These are phyloP conservation scores for Atethmia centrago DNA, from an alignment of 2,888 invertebrate genomes.

Conservation along the genomic window DNA sequence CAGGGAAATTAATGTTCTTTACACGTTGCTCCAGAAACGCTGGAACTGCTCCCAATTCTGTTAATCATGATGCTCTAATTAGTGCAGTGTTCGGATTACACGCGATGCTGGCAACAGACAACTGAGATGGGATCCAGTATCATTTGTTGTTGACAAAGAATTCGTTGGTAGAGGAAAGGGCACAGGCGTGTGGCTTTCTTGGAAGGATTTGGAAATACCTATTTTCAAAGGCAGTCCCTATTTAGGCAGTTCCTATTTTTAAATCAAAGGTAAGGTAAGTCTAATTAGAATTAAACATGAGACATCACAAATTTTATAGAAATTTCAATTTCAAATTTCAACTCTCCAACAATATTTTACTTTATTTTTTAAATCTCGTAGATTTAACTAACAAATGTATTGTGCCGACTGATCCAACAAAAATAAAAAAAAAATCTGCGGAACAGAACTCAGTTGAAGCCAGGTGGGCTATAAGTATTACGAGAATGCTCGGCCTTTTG, in stretches of 20 bases:
- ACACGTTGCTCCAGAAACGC: slow-evolving; percentile 53
- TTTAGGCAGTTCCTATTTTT: no score
- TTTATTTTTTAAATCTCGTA: no score
- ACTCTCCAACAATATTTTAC: not conserved
- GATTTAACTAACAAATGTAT: not conserved
- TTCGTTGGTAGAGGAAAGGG: slow-evolving; percentile 5
- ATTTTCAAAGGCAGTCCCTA: no score
- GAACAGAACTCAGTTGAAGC: slow-evolving; percentile 32
- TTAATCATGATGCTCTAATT: slow-evolving; percentile 67
- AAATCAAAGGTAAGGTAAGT: no score
- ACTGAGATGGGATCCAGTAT: slow-evolving; percentile 37
- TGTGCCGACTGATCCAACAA: slow-evolving; percentile 17
- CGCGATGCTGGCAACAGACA: slow-evolving; percentile 32
- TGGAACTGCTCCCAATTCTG: slow-evolving; percentile 59
- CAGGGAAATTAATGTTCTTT: slow-evolving; percentile 71
- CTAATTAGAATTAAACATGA: not conserved
- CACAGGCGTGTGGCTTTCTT: not conserved
- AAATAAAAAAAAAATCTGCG: slow-evolving; percentile 46
- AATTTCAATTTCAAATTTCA: no score
- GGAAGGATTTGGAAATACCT: no score
- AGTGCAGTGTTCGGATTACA: slow-evolving; percentile 43
- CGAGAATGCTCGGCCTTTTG: slow-evolving; percentile 51
- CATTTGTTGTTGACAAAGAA: slow-evolving; percentile 25
- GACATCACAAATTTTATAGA: no score
- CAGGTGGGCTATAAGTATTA: slow-evolving; percentile 53